Conservation (phyloP, 2,113 vertebrate species). For the Neopipo cinnamomea region DNA sequence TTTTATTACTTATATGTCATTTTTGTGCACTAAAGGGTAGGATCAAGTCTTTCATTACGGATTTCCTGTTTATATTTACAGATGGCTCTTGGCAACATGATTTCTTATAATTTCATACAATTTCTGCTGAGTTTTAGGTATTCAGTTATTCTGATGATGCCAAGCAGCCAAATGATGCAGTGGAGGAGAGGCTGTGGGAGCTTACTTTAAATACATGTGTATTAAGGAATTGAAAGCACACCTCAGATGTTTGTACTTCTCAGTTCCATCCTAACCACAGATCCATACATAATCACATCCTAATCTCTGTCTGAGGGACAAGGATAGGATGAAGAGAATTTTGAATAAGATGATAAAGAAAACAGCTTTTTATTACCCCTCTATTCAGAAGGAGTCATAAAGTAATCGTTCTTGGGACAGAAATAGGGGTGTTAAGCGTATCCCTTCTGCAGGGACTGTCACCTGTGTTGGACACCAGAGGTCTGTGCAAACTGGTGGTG, state of each 20-base stretch:
- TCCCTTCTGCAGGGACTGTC: not conserved
- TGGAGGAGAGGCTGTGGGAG: not conserved
- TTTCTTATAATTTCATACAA: not conserved
- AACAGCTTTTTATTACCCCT: not conserved
- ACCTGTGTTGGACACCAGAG: not conserved
- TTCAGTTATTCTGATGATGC: not conserved
- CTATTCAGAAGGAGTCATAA: not conserved
- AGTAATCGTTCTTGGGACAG: rapidly evolving
- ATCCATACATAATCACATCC: not conserved
- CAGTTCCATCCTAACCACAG: not conserved
- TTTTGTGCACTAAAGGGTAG: not conserved
- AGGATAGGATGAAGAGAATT: not conserved
- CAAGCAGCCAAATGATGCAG: not conserved
- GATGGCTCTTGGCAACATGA: not conserved
- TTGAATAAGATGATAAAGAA: not conserved
- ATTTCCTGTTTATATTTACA: not conserved
- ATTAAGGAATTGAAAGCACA: not conserved
- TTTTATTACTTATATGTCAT: not conserved
- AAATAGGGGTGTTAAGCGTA: not conserved
- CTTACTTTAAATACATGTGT: not conserved
- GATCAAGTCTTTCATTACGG: not conserved
- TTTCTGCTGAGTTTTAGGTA: not conserved
- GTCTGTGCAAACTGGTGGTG: not conserved
- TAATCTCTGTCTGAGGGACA: not conserved
- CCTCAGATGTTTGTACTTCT: not conserved